Evolutionary conservation across 2,797 vertebrate species (phyloP).

Genomic region (Craterocephalus amniculus): DNA sequence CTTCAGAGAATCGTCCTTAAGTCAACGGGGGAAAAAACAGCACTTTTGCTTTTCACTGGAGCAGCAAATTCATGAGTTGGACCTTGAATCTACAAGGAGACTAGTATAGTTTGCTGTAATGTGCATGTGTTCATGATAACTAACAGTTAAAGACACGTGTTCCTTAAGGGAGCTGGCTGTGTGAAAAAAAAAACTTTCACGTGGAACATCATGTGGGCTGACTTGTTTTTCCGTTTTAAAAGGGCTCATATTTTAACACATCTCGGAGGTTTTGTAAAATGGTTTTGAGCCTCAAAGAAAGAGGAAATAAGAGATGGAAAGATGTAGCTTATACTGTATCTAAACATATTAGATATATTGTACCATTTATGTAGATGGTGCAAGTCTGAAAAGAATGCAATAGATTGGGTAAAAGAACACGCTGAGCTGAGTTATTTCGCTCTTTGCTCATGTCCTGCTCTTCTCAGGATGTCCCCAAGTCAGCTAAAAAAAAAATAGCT

Average conservation of each 20-base stretch:
- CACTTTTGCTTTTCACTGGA: conserved; percentile 62
- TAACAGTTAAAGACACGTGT: conserved; percentile 62
- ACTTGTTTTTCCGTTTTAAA: conserved; percentile 32
- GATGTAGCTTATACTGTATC: conserved; percentile 22
- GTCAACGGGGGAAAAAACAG: conserved; percentile 55
- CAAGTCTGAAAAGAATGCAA: conserved; percentile 33
- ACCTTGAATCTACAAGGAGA: conserved; percentile 69
- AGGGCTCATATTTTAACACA: conserved; percentile 36
- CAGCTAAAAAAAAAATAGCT: conserved; percentile 55
- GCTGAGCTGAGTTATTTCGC: conserved; percentile 59
- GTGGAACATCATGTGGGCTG: conserved; percentile 25
- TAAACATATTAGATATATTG: conserved; percentile 32
- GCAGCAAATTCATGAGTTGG: conserved; percentile 66
- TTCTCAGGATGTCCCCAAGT: conserved; percentile 59
- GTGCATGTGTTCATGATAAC: conserved; percentile 56
- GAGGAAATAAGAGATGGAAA: conserved; percentile 26
- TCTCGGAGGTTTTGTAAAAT: conserved; percentile 28
- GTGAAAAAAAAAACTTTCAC: conserved; percentile 44
- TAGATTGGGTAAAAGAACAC: conserved; percentile 27
- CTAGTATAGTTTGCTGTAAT: conserved; percentile 54
- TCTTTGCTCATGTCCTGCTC: conserved; percentile 56
- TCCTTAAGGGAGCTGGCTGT: conserved; percentile 45
- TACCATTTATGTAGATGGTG: conserved; percentile 43
- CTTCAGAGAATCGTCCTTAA: conserved; percentile 74
- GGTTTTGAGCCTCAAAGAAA: background rate